Conservation (phyloP, 2,888 invertebrate genomes). For the Synanthedon vespiformis region DNA sequence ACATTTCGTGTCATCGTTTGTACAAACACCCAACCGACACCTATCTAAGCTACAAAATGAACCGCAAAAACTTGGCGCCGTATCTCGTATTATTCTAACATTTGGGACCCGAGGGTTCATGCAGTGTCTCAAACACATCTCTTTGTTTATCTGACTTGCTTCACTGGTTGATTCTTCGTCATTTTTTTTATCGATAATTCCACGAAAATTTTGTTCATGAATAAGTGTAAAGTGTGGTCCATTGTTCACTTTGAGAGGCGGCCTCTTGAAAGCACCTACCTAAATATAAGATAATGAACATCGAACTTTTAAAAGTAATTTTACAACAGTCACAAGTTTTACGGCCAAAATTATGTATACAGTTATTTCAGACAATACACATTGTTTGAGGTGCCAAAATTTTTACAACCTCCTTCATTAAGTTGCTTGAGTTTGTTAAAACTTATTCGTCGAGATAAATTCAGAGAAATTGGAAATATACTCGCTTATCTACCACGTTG, state of each 20-base stretch:
- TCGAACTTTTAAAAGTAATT: neutral
- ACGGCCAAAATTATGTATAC: neutral
- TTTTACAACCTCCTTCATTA: neutral
- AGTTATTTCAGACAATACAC: neutral
- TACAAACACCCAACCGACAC: constrained; percentile 31
- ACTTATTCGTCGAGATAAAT: too few relatives aligned
- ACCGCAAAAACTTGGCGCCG: constrained; percentile 56
- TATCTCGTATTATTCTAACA: constrained; percentile 23
- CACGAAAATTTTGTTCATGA: constrained; percentile 36
- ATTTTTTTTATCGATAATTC: constrained; percentile 30
- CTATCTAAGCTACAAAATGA: constrained; percentile 29
- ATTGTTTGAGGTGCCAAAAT: neutral
- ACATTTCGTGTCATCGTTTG: constrained; percentile 54
- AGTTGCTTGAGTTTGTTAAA: too few relatives aligned
- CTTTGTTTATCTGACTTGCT: constrained; percentile 30
- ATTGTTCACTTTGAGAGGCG: constrained; percentile 26
- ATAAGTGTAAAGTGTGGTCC: constrained; percentile 30
- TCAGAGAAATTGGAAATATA: constrained; percentile 16
- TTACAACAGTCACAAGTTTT: constrained; percentile 8
- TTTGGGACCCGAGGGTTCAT: constrained; percentile 28
- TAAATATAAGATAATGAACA: constrained; percentile 10
- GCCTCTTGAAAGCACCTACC: constrained; percentile 17
- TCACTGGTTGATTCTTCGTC: constrained; percentile 39
- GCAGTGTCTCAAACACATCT: constrained; percentile 36
- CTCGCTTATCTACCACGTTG: constrained; percentile 21